Base-by-base conservation (phyloP, 2,113 vertebrate genomes). In the Cyanoramphus novaezelandiae region DNA sequence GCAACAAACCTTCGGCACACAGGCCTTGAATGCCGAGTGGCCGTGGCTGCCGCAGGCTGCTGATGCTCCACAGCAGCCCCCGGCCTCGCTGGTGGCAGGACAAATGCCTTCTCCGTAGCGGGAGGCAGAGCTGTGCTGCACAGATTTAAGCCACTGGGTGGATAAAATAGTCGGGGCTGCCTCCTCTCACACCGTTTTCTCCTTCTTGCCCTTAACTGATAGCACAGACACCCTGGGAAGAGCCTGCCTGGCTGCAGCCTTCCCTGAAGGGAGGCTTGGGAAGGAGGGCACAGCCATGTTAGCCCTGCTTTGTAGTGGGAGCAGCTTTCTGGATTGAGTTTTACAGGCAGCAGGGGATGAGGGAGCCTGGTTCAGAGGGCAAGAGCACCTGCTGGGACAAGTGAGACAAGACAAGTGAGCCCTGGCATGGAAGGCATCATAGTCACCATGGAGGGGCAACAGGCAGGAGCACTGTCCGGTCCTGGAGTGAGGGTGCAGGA, bases 81-180 rank as follows among this genome's bases (percentile, higher is more conserved):
- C 0, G 2, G 67, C 46, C 71, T 62, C 1, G 0, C 16, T 3
- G 0, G 39, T 2, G 0, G 18, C 0, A 0, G 59, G 50, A 78
- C 52, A 55, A 90, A 74, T 0, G 3, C 35, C 71, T 63, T 62
- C 60, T 44, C n/a, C 4, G 0, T 11, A 17, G 64, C 1, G 1
- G 52, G 19, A 82, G 15, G 39, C 37, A 88, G 60, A 69, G 47
- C 13, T 1, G 0, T 13, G 53, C 37, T 64, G 43, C 55, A 64
- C 1, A 0, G 74, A 39, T 37, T 52, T 70, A 41, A 87, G 43
- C 15, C 27, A 35, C n/a, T 4, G 23, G 8, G 25, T 53, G 27
- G 44, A 43, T 76, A 49, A 86, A 67, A 71, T 29, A 72, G 52
- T 11, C 0, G 2, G 10, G 24, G 46, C 28, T 2, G 0, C 29